These are phyloP conservation scores for Drosophila parthenogenetica DNA, from an alignment of 2,888 invertebrate species.

Conservation along the genomic window DNA sequence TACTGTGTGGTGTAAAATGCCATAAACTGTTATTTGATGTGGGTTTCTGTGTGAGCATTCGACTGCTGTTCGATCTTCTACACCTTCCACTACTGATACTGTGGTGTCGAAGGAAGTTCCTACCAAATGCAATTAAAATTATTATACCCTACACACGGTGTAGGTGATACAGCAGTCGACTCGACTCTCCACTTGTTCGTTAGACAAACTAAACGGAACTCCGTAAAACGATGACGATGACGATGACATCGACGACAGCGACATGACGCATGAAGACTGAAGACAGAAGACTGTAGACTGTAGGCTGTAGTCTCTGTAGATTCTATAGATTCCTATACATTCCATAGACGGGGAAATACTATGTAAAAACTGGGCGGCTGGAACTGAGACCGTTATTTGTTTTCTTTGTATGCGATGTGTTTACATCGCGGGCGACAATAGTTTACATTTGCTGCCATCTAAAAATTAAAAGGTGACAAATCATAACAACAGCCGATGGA, in stretches of 20 bases:
- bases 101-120: conserved; percentile 22
- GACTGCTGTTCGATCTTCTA: conserved; percentile 3
- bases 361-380: conserved; percentile 14
- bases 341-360: conserved; percentile 8
- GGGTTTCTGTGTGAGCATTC: conserved; percentile 59
- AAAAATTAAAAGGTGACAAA: conserved; percentile 79
- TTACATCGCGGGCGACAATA: conserved; percentile 74
- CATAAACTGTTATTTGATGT: conserved; percentile 77
- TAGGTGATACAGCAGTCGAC: conserved; percentile 50
- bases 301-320: conserved; percentile 10
- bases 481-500: conserved; percentile 67
- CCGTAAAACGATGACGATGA: conserved; percentile 28
- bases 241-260: conserved; percentile 34
- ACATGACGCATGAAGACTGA: conserved; percentile 52
- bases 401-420: conserved; percentile 66
- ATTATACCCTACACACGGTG: conserved; percentile 23
- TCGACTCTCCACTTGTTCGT: conserved; percentile 25
- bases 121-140: neutral
- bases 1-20: conserved; percentile 52
- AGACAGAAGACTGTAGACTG: conserved; percentile 16
- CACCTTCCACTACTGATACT: neutral
- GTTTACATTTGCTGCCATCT: conserved; percentile 76
- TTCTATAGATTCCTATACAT: neutral
- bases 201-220: conserved; percentile 23
- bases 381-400: conserved; percentile 61